Base-by-base conservation (phyloP, 2,888 invertebrate genomes). In the Cheilosia urbana region DNA sequence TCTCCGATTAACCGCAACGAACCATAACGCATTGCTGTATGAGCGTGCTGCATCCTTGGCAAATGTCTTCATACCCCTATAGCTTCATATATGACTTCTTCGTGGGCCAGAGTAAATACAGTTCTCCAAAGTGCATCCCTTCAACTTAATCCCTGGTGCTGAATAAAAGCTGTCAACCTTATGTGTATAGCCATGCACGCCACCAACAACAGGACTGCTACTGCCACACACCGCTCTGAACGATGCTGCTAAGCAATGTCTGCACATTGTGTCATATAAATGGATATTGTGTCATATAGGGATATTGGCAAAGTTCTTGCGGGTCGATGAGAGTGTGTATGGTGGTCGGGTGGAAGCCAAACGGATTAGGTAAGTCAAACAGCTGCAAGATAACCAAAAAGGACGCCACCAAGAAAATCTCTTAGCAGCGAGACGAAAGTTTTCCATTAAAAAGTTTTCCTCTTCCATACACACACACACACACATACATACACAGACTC, bases 201-300 rank as follows among this genome's bases (percentile, higher is more conserved):
- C 55, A 42, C 53, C 51, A 15, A 21, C 34, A 76, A 47, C 71
- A 65, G 13, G 42, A 76, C 58, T 47, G 40, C 42, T 9, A 15
- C 19, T 40, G 3, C 37, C 49, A 15, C n/a, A 13, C 45, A 15
- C 51, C 55, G 47, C 47, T 63, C 42, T 66, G 55, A 68, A 72
- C n/a, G 63, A 73, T 51, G 62, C 58, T 57, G 66, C 58, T 47
- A 13, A 68, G 85, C 80, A 72, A 77, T 57, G 77, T 85, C 81
- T 85, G 85, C 85, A 85, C 68, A 81, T 72, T 81, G 71, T 85
- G 85, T 66, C 80, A 66, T 80, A 80, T 80, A 85, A 85, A 81
- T 77, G 81, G 76, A 76, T 80, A 34, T 34, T 34, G 34, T 34
- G 37, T 37, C 11, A 37, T 37, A 37, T 37, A 37, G 13, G 37